Evolutionary conservation across 2,797 vertebrate genomes (phyloP).

Genomic region (Ispidina lecontei): DNA sequence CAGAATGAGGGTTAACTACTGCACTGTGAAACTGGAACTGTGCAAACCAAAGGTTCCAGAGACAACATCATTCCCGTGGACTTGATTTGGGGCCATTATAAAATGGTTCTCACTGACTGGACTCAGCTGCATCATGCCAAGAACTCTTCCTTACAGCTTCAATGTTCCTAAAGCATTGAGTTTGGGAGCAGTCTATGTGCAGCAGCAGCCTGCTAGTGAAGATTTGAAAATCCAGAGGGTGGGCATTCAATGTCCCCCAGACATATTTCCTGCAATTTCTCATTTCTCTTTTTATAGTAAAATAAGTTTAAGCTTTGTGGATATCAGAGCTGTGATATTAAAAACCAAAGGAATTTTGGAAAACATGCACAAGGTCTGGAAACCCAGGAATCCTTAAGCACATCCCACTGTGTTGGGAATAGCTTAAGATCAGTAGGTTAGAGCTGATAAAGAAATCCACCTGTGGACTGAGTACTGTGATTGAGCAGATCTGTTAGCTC

Average conservation of each 20-base stretch:
- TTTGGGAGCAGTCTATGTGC: background rate
- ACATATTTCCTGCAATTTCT: background rate
- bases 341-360: background rate
- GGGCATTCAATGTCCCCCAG: background rate
- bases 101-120: background rate
- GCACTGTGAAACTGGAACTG: background rate
- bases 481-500: background rate
- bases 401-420: background rate
- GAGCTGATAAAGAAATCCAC: background rate
- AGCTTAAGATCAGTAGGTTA: background rate
- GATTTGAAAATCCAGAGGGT: background rate
- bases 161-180: background rate
- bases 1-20: background rate
- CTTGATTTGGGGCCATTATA: background rate
- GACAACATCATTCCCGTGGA: too few relatives aligned
- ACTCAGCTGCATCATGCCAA: background rate
- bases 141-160: background rate
- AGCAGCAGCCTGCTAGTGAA: background rate
- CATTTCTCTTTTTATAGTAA: background rate
- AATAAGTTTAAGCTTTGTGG: background rate
- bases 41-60: background rate
- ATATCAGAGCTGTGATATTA: background rate
- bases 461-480: background rate
- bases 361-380: background rate
- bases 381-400: background rate